Base-by-base conservation (phyloP, 23 tunicate genomes). In the Botrylloides violaceus region DNA sequence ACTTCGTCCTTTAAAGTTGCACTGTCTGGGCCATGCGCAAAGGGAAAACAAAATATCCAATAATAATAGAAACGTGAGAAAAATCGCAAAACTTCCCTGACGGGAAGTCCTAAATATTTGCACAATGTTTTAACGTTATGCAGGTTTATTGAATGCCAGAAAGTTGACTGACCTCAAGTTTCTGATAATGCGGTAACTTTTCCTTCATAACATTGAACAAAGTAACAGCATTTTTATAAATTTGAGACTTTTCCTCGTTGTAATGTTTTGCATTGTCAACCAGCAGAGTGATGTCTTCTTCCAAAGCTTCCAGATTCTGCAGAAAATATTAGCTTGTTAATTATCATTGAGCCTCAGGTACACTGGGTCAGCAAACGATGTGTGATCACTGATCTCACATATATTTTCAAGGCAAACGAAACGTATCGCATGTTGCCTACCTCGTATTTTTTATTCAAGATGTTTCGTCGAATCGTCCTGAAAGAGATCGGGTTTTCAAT, bases 401-500 rank as follows among this genome's bases (percentile, higher is more conserved):
- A n/a, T n/a, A n/a, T n/a, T n/a, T n/a, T n/a, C n/a, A n/a, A n/a
- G n/a, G n/a, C n/a, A n/a, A n/a, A n/a, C n/a, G n/a, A n/a, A n/a
- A n/a, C n/a, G n/a, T n/a, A n/a, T n/a, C n/a, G n/a, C n/a, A n/a
- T 71, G 49, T n/a, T 30, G 31, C 73, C 0, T 82, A 90, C 97
- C 34, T 90, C 82, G 49, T 90, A 90, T 79, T 90, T 90, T 28
- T 79, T 70, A 26, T 84, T 26, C 48, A 43, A n/a, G 27, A 90
- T 79, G 21, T 80, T 80, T 49, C 75, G 82, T 3, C 84, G 35
- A 24, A 90, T 90, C 49, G 81, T 79, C 49, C 79, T 83, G n/a
- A 90, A 74, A 5, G 97, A 83, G 62, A 90, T 83, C 9, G 97
- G 97, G 36, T 84, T 90, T 31, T 78, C 79, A 38, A 90, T 90